A percentile compares a stretch with the other conserved stretches of the same genome.
phyloP scores from a whole-genome alignment of 2,797 vertebrate species.

The Trachops cirrhosus region DNA sequence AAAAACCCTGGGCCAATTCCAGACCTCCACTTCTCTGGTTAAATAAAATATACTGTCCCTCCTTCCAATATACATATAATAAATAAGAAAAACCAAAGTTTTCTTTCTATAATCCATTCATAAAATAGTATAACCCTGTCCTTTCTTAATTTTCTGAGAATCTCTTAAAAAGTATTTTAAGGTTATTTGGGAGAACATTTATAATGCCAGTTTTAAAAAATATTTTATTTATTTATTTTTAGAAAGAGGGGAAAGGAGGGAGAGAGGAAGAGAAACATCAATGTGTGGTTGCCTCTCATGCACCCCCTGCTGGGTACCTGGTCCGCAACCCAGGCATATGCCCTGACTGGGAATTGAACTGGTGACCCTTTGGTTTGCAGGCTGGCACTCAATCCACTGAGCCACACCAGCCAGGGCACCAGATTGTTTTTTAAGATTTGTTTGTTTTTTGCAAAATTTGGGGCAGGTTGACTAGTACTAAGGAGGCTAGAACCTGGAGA shows the following conservation, averaged over 20 bases:
- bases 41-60: neutral
- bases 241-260: too few relatives aligned
- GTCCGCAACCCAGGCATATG: too few relatives aligned
- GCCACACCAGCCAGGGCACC: too few relatives aligned
- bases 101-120: slow-evolving; percentile 10
- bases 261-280: too few relatives aligned
- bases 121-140: slow-evolving; percentile 7
- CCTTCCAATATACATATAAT: neutral
- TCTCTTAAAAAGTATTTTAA: neutral
- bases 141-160: slow-evolving; percentile 27
- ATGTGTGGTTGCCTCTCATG: too few relatives aligned
- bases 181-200: neutral
- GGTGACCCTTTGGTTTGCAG: too few relatives aligned
- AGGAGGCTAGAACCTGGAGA: neutral
- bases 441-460: neutral
- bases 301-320: too few relatives aligned
- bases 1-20: neutral
- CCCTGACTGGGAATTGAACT: too few relatives aligned
- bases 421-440: neutral
- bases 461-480: neutral
- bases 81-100: neutral
- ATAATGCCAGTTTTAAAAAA: neutral
- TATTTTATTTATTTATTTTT: too few relatives aligned
- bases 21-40: neutral
- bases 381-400: too few relatives aligned